Evolutionary conservation across 2,888 invertebrate species (phyloP).

Genomic region (Dermolepida albohirtum): DNA sequence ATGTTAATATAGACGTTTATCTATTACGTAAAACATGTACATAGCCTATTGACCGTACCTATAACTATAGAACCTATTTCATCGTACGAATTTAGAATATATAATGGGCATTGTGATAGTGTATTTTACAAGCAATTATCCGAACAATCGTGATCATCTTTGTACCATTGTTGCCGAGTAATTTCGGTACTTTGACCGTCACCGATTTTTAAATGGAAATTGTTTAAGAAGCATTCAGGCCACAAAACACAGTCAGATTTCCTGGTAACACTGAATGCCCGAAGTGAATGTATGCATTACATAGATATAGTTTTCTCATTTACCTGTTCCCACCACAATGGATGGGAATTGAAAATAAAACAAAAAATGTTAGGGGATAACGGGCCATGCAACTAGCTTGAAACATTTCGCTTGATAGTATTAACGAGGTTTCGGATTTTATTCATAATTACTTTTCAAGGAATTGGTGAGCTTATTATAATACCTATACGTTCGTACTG

Average conservation of each 20-base stretch:
- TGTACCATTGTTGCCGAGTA: slow-evolving; percentile 10
- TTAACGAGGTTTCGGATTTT: slow-evolving; percentile 14
- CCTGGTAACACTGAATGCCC: slow-evolving; percentile 10
- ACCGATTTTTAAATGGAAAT: slow-evolving; percentile 24
- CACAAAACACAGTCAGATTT: slow-evolving; percentile 10
- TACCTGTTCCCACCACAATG: not conserved
- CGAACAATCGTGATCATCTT: slow-evolving; percentile 16
- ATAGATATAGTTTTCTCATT: not conserved
- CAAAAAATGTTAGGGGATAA: not conserved
- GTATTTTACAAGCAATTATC: slow-evolving; percentile 22
- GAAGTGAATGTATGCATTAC: slow-evolving; percentile 2
- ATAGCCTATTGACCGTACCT: not conserved
- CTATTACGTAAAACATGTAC: not conserved
- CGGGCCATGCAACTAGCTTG: not conserved
- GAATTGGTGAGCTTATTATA: slow-evolving; percentile 5
- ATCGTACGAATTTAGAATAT: slow-evolving; percentile 4
- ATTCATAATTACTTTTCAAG: slow-evolving; percentile 11
- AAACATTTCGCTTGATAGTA: slow-evolving; percentile 9
- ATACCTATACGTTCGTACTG: not conserved
- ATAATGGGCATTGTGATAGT: slow-evolving; percentile 10
- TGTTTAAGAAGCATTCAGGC: not conserved
- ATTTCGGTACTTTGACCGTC: slow-evolving; percentile 22
- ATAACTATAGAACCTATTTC: not conserved
- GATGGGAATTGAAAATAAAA: not conserved
- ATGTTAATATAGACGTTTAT: not conserved